Conservation (phyloP, 2,113 vertebrate genomes). For the Rhegmatorhina hoffmannsi region DNA sequence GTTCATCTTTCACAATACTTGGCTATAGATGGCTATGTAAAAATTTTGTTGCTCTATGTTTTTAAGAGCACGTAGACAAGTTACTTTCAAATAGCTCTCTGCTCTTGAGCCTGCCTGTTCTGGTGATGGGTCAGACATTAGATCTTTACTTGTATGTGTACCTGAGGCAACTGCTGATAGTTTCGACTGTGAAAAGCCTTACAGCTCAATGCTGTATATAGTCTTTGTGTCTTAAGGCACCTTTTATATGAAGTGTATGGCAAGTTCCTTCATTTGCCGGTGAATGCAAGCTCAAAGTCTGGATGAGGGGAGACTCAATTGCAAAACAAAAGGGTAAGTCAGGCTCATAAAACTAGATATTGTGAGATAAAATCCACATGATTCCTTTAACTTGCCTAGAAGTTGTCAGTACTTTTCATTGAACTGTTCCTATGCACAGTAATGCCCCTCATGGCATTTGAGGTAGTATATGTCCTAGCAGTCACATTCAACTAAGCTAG, state of each 20-base stretch:
- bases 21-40: background rate
- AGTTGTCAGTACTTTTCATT: background rate
- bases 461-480: background rate
- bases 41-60: background rate
- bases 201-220: background rate
- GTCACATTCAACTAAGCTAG: rapidly evolving
- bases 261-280: background rate
- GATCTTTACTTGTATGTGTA: background rate
- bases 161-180: background rate
- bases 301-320: background rate
- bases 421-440: background rate
- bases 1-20: background rate
- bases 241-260: background rate
- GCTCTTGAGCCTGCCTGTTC: background rate
- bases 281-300: background rate
- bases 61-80: background rate
- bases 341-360: background rate
- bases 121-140: background rate
- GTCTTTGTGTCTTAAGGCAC: background rate
- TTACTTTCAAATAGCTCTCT: background rate
- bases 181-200: background rate
- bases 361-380: background rate
- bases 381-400: background rate
- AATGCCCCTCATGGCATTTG: background rate
- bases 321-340: background rate